Conservation (phyloP, 2,888 invertebrate species). For the Mythimna impura region DNA sequence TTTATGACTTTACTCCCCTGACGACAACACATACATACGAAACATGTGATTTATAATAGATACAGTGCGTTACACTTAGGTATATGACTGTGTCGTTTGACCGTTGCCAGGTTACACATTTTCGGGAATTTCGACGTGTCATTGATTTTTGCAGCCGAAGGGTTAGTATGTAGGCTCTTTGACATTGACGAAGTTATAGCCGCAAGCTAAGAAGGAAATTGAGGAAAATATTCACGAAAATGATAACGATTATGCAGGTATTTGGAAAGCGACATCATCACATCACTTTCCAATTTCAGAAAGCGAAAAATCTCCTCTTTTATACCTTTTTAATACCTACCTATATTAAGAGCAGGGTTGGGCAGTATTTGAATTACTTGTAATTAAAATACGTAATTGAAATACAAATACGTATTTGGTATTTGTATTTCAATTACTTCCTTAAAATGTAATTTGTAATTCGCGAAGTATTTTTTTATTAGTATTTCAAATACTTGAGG, state of each 20-base stretch:
- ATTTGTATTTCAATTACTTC: too few relatives aligned
- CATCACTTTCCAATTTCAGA: too few relatives aligned
- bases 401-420: too few relatives aligned
- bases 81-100: slow-evolving; percentile 66
- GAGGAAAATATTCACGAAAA: slow-evolving; percentile 9
- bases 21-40: slow-evolving; percentile 70
- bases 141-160: slow-evolving; percentile 59
- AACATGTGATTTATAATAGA: slow-evolving; percentile 74
- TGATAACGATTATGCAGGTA: not conserved
- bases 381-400: too few relatives aligned
- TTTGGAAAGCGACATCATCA: too few relatives aligned
- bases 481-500: too few relatives aligned
- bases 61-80: slow-evolving; percentile 70
- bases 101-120: slow-evolving; percentile 75
- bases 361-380: too few relatives aligned
- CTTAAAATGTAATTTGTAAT: too few relatives aligned
- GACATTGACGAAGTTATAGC: slow-evolving; percentile 30
- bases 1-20: slow-evolving; percentile 70
- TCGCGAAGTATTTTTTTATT: too few relatives aligned
- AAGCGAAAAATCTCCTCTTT: too few relatives aligned
- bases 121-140: slow-evolving; percentile 45
- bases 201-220: not conserved
- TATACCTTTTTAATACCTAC: too few relatives aligned
- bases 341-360: too few relatives aligned
- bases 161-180: not conserved